These are phyloP conservation scores for Todiramphus saurophagus DNA, from an alignment of 2,113 vertebrate species.

Conservation along the genomic window DNA sequence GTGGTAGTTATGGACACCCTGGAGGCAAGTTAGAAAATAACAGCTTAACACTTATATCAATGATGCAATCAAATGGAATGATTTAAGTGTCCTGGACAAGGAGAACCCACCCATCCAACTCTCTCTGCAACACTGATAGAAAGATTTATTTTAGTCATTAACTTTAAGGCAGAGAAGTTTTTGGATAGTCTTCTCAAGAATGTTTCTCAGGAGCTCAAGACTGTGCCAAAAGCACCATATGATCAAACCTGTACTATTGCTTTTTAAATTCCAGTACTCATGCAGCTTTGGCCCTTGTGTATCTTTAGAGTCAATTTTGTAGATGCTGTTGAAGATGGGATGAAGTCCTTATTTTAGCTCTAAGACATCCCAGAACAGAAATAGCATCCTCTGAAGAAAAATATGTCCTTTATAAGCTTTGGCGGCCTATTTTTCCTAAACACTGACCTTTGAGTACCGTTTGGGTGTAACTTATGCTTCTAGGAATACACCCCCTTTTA, in stretches of 20 bases:
- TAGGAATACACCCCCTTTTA: not conserved
- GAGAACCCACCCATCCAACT: not conserved
- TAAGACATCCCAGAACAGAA: not conserved
- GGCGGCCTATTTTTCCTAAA: not conserved
- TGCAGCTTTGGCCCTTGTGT: not conserved
- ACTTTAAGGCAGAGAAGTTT: not conserved
- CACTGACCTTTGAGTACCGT: not conserved
- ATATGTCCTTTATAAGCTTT: not conserved
- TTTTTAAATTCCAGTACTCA: not conserved
- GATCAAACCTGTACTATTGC: not conserved
- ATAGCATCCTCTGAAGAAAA: not conserved
- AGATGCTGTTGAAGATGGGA: not conserved
- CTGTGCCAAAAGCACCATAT: not conserved
- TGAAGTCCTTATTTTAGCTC: not conserved
- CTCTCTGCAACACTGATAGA: not conserved
- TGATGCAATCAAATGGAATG: not conserved
- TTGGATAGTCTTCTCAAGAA: not conserved
- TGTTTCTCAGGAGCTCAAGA: not conserved
- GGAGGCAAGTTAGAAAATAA: constrained; percentile 18
- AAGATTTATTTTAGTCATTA: not conserved
- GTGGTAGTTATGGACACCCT: not conserved
- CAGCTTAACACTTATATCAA: not conserved
- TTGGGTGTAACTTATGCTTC: not conserved
- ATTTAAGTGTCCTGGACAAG: not conserved
- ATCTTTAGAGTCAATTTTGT: not conserved